Evolutionary conservation across 2,113 vertebrate genomes (phyloP), one percentile per base, ranked within the genome.

Genomic region (Microtus oregoni): DNA sequence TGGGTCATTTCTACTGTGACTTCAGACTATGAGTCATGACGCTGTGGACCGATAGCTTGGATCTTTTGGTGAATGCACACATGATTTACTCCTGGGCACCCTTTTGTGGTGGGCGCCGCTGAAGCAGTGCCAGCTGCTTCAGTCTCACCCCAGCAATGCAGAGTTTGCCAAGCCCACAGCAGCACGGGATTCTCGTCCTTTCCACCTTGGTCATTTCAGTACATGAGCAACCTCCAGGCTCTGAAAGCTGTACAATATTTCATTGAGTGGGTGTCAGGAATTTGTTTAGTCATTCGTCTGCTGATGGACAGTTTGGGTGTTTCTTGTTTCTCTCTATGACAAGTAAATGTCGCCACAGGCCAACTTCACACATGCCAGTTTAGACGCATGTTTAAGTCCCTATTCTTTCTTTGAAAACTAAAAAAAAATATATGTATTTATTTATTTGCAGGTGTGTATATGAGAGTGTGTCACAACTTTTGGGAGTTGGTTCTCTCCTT

Each of bases 321-420:
- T 97, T 63, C 68, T 86, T 24, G 15, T 92, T 90, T 94, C 61
- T 83, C 38, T n/a, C 17, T 50, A 17, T 72, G 86, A 82, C 24
- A 47, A 44, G 13, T 50, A 72, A 70, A 77, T 0, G 2, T 65
- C 73, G 44, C 44, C 24, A 22, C 0, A 35, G 93, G 38, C 22
- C 28, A 47, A 32, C 32, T 30, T 35, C 47, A 70, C 47, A 47
- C 50, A 6, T 35, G 30, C 32, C 44, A 82, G 58, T 72, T 81
- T 35, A 94, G 52, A 47, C n/a, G 38, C 38, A 47, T n/a, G 38
- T 44, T 11, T 32, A 26, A 47, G 38, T 32, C 4, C 24, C 63
- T 35, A 6, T 67, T 65, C 63, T 67, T 65, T 86, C 15, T 32
- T 32, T 13, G 26, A 58, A 38, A 41, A 30, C 65, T 30, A 77